Conservation (phyloP, 2,113 vertebrate genomes). For the Crotalus viridis region DNA sequence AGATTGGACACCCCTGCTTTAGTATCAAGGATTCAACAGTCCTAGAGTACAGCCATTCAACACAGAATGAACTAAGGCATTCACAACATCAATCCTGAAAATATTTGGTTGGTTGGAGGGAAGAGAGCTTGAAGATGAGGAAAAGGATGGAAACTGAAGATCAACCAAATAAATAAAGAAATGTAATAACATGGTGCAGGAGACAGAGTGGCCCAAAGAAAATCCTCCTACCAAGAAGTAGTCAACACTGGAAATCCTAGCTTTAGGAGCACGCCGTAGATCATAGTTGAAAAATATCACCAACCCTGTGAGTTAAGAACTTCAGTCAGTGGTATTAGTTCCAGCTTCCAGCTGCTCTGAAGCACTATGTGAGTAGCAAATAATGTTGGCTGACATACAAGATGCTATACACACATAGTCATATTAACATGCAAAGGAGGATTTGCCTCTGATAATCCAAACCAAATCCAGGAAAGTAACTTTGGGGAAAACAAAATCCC, state of each 20-base stretch:
- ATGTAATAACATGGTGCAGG: background rate
- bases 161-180: background rate
- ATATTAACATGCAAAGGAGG: slow-evolving; percentile 34
- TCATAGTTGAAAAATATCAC: background rate
- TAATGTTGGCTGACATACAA: background rate
- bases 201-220: background rate
- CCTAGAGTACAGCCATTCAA: no score
- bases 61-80: background rate
- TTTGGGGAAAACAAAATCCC: slow-evolving; percentile 53
- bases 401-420: background rate
- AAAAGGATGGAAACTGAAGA: background rate
- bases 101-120: background rate
- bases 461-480: slow-evolving; percentile 48
- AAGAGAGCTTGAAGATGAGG: background rate
- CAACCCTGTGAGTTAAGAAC: rapidly evolving
- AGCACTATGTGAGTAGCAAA: background rate
- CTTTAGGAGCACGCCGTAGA: background rate
- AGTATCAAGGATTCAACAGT: background rate
- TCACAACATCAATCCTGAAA: background rate
- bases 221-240: background rate
- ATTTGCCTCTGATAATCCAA: slow-evolving; percentile 57
- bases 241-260: background rate
- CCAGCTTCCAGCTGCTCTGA: background rate
- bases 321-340: background rate
- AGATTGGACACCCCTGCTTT: background rate